Evolutionary conservation across 1,140 invertebrate species (phyloP), one percentile per base, ranked within the genome.

Genomic region (Antheraea pernyi): DNA sequence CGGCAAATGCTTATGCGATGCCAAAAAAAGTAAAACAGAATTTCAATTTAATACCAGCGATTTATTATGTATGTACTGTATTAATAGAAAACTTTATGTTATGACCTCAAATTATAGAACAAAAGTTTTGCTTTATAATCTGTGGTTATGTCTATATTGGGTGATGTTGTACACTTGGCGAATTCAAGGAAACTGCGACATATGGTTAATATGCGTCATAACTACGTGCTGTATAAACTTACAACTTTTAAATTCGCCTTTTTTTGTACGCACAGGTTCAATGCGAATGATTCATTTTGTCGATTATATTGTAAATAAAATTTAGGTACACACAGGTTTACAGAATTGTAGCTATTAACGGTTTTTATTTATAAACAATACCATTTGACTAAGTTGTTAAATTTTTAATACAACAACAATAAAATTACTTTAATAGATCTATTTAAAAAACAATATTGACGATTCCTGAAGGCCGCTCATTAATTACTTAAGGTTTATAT

Each of bases 121-220:
- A 42, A 42, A 42, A 42, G 2, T 4, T 4, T 42, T 11, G 7
- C 7, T 42, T 8, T 42, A 42, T 11, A 42, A 42, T 42, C 39
- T 42, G 39, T 42, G 39, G 46, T 53, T 53, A 53, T 53, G 46
- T 16, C 13, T 60, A 60, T 60, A 60, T 60, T 22, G 22, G 19
- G 22, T 22, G 82, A 42, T 42, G 39, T 30, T 16, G 46, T 53
- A 53, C 46, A 53, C 46, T 53, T 81, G 78, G 80, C 77, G 79
- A 81, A 79, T 87, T 83, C 84, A 84, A 89, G 83, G 85, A 89
- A 89, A 88, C 79, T 67, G 74, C 80, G 81, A 82, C 87, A 89
- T 85, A 85, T 89, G 87, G 87, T 81, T 39, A 65, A 67, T 80
- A 81, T 85, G 83, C 82, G 83, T 88, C 86, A 89, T 77, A 62